phyloP scores from a whole-genome alignment of 2,888 invertebrate genomes.

The Eustalomyia histrio region DNA sequence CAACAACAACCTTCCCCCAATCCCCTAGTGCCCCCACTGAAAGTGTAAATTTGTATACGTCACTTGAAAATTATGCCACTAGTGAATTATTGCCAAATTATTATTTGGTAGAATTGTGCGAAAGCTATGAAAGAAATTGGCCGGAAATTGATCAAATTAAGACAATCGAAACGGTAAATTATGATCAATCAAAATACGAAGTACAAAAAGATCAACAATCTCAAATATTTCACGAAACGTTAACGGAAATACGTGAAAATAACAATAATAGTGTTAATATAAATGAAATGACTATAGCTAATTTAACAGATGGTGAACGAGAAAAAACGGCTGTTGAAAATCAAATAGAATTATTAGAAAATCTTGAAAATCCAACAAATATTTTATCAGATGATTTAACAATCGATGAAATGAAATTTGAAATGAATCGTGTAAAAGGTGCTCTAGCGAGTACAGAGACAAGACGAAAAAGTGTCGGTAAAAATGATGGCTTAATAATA shows the following conservation, averaged over 20 bases:
- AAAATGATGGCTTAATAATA: constrained; percentile 25
- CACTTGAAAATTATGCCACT: constrained; percentile 37
- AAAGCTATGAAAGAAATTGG: constrained; percentile 18
- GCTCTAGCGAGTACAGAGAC: constrained; percentile 60
- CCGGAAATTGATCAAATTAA: constrained; percentile 44
- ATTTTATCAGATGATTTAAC: constrained; percentile 17
- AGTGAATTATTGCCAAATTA: constrained; percentile 56
- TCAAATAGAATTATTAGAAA: constrained; percentile 11
- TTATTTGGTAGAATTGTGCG: constrained; percentile 31
- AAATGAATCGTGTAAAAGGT: constrained; percentile 68
- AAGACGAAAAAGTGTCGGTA: constrained; percentile 31
- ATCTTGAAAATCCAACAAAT: constrained; percentile 15
- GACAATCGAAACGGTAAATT: background rate
- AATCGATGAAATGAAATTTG: constrained; percentile 73
- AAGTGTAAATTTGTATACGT: constrained; percentile 43
- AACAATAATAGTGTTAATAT: background rate
- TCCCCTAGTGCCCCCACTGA: constrained; percentile 37
- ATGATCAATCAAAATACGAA: background rate
- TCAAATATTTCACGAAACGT: background rate
- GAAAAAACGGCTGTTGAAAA: constrained; percentile 6
- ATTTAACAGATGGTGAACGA: constrained; percentile 8
- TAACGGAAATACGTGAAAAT: background rate
- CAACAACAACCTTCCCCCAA: constrained; percentile 32
- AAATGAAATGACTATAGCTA: constrained; percentile 21
- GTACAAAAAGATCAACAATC: constrained; percentile 17